A percentile compares a stretch with the other conserved stretches of the same genome.
Conservation (phyloP, 2,888 invertebrate species). For the Odontothrips loti region DNA sequence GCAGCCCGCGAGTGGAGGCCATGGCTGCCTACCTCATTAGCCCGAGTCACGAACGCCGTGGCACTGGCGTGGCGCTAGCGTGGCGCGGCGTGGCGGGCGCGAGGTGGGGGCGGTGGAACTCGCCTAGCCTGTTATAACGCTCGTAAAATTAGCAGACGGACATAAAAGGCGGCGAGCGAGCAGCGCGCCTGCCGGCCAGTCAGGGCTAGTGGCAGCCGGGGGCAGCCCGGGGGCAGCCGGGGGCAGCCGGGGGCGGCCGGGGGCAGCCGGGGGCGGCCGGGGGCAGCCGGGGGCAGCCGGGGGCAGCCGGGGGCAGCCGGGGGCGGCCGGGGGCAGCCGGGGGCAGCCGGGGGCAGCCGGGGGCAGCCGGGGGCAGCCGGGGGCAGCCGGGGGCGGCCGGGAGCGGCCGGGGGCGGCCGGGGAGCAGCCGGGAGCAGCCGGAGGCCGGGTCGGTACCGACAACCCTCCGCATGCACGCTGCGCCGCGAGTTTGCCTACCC, state of each 20-base stretch:
- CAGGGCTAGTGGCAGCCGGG: not conserved
- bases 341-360: no score
- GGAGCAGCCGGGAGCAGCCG: no score
- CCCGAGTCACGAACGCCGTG: not conserved
- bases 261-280: no score
- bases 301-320: no score
- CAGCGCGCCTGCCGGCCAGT: not conserved
- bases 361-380: no score
- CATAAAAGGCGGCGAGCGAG: slow-evolving; percentile 1
- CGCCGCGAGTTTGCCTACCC: no score
- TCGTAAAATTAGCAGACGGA: slow-evolving; percentile 24
- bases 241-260: not conserved
- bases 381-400: no score
- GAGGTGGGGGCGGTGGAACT: not conserved
- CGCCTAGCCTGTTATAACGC: slow-evolving; percentile 24
- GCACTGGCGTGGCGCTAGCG: not conserved
- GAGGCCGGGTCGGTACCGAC: no score
- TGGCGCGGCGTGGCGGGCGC: not conserved
- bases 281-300: no score
- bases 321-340: no score
- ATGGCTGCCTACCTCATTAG: slow-evolving; percentile 4
- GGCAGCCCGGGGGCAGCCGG: not conserved
- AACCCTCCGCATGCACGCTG: no score
- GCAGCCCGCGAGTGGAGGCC: not conserved
- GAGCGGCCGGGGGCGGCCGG: no score